These are phyloP conservation scores for Lamprologus sp. DNA, from an alignment of 2,113 vertebrate species.

Conservation along the genomic window DNA sequence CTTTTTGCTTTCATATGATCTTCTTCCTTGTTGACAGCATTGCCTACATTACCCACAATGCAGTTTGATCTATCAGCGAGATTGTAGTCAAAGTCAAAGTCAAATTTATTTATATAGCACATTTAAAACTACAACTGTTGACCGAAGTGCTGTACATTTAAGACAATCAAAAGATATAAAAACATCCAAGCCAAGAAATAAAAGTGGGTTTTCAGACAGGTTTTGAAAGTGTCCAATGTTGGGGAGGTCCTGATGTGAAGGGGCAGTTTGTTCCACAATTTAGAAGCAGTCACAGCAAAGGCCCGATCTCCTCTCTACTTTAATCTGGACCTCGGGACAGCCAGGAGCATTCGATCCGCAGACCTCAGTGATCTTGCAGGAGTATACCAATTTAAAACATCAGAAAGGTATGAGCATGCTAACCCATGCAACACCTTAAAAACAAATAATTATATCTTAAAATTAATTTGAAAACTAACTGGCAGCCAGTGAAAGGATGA, in stretches of 20 bases:
- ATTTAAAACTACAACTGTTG: neutral
- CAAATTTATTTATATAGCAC: neutral
- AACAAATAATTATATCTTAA: neutral
- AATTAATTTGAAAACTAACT: neutral
- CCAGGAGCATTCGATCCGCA: neutral
- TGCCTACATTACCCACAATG: neutral
- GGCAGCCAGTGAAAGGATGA: neutral
- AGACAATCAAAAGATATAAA: neutral
- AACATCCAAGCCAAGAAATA: neutral
- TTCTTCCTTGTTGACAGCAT: neutral
- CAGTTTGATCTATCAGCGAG: neutral
- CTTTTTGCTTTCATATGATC: neutral
- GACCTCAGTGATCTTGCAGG: neutral
- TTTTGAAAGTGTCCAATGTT: neutral
- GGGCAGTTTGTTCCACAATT: neutral
- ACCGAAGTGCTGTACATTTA: neutral
- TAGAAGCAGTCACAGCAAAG: neutral
- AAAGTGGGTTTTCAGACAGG: neutral
- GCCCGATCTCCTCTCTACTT: neutral
- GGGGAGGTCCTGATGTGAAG: neutral
- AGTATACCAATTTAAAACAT: accelerated
- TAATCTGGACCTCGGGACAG: neutral
- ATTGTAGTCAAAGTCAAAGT: neutral
- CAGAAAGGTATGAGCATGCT: neutral
- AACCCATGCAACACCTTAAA: neutral